Evolutionary conservation across 2,113 vertebrate species (phyloP), one percentile per base, ranked within the genome.

Genomic region (Chelonoidis abingdonii): DNA sequence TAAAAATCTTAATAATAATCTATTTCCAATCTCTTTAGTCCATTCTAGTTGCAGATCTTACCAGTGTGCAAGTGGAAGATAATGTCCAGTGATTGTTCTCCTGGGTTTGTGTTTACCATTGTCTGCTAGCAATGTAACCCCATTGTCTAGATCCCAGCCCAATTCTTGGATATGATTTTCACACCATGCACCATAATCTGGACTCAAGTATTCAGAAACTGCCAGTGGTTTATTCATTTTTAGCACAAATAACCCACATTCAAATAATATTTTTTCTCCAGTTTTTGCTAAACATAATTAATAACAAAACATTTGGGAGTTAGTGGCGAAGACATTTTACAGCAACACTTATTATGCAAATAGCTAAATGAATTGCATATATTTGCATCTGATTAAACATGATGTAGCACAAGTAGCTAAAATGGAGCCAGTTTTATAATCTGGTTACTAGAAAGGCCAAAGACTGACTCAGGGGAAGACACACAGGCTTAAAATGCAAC

Each of bases 281-380:
- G 44, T 80, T 92, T 76, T 83, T 90, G 65, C 84, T 95, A 93
- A 94, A 90, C 80, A 92, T 54, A 92, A 94, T 94, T 89, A 91
- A 88, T 89, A 95, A 93, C 31, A 95, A 91, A 97, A 80, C 88
- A 90, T 87, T 87, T 53, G 80, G 89, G 79, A 88, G 69, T 94
- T 44, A 65, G 47, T 47, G 25, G 50, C 87, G 90, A 82, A 87
- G 91, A 80, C 88, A 93, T 92, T 80, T 90, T 94, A 82, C 27
- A 89, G 87, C 75, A 84, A 93, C 54, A 90, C 86, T 97, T 95
- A 94, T 96, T 96, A 90, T 83, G 84, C 69, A 87, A 90, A 94
- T 82, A 88, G 80, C 91, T 88, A 93, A 89, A 87, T 44, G 81
- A 84, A 49, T 57, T 80, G 80, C 80, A 84, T 88, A 76, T 14